These are phyloP conservation scores for Melanostigma gelatinosum DNA, from an alignment of 2,113 vertebrate species.

Conservation along the genomic window DNA sequence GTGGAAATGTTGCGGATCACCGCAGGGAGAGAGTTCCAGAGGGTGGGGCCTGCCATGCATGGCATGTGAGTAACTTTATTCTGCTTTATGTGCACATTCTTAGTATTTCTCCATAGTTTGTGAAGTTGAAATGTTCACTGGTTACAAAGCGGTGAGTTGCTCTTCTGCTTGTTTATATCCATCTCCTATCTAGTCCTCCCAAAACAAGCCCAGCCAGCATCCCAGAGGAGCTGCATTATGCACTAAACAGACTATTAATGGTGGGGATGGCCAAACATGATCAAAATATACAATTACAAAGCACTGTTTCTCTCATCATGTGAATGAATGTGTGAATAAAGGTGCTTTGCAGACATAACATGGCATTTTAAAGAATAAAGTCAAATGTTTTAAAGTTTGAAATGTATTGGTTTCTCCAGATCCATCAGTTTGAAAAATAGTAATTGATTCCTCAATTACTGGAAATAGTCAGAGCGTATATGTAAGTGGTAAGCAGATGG, in stretches of 20 bases:
- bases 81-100: neutral
- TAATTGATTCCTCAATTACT: neutral
- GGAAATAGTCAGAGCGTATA: neutral
- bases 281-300: neutral
- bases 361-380: neutral
- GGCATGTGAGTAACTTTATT: neutral
- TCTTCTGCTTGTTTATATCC: constrained; percentile 7
- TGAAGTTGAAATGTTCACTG: neutral
- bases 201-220: neutral
- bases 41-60: too few species aligned
- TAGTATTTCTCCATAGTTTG: neutral
- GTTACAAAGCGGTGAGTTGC: neutral
- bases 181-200: neutral
- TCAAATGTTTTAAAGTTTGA: neutral
- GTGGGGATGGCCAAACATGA: neutral
- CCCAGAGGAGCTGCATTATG: neutral
- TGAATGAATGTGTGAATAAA: neutral
- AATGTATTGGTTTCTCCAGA: neutral
- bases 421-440: neutral
- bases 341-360: neutral
- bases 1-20: too few species aligned
- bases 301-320: neutral
- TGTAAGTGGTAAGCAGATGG: constrained; percentile 57
- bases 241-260: neutral
- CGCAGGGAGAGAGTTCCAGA: too few species aligned